Conservation (phyloP, 1,140 invertebrate species). For the Chymomyza costata region DNA sequence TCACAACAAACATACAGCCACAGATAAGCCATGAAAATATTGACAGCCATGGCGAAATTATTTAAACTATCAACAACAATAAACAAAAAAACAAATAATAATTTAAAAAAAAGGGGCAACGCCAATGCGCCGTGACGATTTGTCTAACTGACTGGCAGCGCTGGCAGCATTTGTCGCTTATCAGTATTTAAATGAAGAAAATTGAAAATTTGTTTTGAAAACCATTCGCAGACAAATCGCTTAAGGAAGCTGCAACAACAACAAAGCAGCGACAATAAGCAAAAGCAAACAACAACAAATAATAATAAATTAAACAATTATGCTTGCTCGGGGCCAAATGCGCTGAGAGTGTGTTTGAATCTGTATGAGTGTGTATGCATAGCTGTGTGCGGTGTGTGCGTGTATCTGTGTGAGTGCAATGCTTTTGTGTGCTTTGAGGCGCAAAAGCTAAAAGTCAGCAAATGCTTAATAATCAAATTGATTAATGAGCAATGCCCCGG, state of each 20-base stretch:
- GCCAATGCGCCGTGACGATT: constrained; percentile 3
- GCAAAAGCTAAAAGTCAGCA: constrained; percentile 27
- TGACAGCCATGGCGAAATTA: constrained; percentile 60
- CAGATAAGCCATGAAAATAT: constrained; percentile 68
- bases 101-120: constrained; percentile 14
- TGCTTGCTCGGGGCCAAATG: constrained; percentile 24
- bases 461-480: constrained; percentile 66
- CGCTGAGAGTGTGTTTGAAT: neutral
- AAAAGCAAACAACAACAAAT: constrained; percentile 65
- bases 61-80: constrained; percentile 54
- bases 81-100: too few species aligned
- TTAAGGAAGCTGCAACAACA: neutral
- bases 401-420: too few species aligned
- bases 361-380: constrained; percentile 1
- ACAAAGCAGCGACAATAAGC: constrained; percentile 37
- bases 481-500: constrained; percentile 47
- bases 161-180: constrained; percentile 41
- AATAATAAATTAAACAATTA: constrained; percentile 73
- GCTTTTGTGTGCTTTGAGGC: constrained; percentile 8
- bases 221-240: constrained; percentile 58
- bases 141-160: neutral
- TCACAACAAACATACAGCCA: neutral
- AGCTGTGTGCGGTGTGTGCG: constrained; percentile 3
- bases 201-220: constrained; percentile 44
- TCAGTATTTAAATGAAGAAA: constrained; percentile 51